These are phyloP conservation scores for Heliothis virescens DNA, from an alignment of 1,140 invertebrate genomes.

Conservation along the genomic window DNA sequence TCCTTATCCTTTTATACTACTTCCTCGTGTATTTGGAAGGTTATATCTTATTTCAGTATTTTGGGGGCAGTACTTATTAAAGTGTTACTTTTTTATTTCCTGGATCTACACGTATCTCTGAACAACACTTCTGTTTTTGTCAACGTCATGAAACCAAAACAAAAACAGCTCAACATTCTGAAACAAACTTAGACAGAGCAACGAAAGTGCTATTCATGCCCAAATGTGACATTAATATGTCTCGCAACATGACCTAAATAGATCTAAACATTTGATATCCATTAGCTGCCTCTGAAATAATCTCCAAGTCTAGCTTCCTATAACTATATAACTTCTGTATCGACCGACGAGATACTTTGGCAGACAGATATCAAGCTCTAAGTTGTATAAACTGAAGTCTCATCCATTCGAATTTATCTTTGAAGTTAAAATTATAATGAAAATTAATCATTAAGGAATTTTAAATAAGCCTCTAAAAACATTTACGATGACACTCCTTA, in stretches of 20 bases:
- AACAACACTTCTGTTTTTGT: too few species aligned
- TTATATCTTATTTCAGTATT: neutral
- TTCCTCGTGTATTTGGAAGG: neutral
- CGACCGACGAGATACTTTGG: neutral
- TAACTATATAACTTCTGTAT: neutral
- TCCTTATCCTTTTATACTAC: neutral
- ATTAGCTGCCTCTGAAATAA: slow-evolving; percentile 11
- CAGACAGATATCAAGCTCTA: neutral
- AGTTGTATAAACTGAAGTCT: too few species aligned
- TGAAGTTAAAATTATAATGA: too few species aligned
- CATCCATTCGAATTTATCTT: too few species aligned
- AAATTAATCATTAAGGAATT: too few species aligned
- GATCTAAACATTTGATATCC: slow-evolving; percentile 24
- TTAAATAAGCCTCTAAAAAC: too few species aligned
- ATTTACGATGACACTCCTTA: too few species aligned
- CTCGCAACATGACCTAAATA: neutral
- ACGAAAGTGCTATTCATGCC: neutral
- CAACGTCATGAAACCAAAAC: too few species aligned
- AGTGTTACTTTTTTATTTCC: neutral
- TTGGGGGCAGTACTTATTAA: neutral
- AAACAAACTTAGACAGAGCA: neutral
- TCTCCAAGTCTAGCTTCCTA: neutral
- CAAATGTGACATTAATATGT: slow-evolving; percentile 6
- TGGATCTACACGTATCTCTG: too few species aligned
- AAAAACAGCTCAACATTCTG: neutral